These are phyloP conservation scores for Sebastes fasciatus DNA, from an alignment of 2,113 vertebrate genomes.

Conservation along the genomic window DNA sequence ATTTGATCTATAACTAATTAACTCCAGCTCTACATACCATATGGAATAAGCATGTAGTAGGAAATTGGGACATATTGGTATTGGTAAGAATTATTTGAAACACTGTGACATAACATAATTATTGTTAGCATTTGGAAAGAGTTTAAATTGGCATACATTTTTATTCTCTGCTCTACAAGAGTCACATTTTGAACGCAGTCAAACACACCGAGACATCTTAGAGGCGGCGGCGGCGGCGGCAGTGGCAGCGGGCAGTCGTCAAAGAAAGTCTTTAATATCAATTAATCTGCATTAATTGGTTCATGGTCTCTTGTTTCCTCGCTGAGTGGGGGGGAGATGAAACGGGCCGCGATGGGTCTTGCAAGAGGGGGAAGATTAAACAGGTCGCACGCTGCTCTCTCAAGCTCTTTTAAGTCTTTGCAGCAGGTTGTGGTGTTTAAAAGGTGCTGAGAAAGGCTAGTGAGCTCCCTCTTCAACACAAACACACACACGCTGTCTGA, in stretches of 20 bases:
- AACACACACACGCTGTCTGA: slow-evolving; percentile 63
- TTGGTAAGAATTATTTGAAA: neutral
- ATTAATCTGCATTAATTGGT: slow-evolving; percentile 81
- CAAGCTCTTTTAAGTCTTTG: slow-evolving; percentile 80
- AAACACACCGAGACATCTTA: slow-evolving; percentile 29
- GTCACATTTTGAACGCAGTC: slow-evolving; percentile 35
- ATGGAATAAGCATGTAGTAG: neutral
- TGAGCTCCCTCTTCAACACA: slow-evolving; percentile 50
- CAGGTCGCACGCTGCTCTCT: slow-evolving; percentile 71
- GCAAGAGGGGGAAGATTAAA: slow-evolving; percentile 82
- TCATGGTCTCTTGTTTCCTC: slow-evolving; percentile 72
- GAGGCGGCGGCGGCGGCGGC: slow-evolving; percentile 5
- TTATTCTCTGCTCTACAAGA: neutral
- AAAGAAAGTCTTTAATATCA: slow-evolving; percentile 74
- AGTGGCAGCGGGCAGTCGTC: slow-evolving; percentile 31
- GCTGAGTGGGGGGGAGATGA: slow-evolving; percentile 75
- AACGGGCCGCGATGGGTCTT: slow-evolving; percentile 72
- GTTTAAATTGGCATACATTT: neutral
- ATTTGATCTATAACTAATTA: neutral
- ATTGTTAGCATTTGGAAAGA: neutral
- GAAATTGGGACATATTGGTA: no score
- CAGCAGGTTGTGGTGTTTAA: slow-evolving; percentile 77
- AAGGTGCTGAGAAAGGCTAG: slow-evolving; percentile 69
- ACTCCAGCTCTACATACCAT: neutral
- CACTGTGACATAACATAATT: neutral